Base-by-base conservation (phyloP, 2,797 vertebrate species). In the Uromys caudimaculatus region DNA sequence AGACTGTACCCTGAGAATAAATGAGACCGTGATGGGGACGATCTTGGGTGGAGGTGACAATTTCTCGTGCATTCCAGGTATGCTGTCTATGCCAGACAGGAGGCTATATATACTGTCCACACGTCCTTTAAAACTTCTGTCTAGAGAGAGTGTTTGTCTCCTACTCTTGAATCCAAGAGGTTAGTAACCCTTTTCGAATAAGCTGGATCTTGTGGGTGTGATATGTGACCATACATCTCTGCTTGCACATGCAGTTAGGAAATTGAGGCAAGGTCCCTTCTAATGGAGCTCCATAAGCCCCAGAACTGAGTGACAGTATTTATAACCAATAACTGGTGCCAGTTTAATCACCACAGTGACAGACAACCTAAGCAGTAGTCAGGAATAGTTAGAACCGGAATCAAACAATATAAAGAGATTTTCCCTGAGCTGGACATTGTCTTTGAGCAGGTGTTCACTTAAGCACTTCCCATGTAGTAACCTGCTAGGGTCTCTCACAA, bases 141-240 rank as follows among this genome's bases (percentile, higher is more conserved):
- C 89, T 67, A 73, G 44, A 94, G 16, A n/a, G 24, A 44, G 17
- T 89, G 19, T 92, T 54, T 76, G 62, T 87, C 56, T 73, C 21
- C 69, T 91, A 14, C 89, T 12, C 47, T 81, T 75, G 60, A 92
- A 89, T 76, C 79, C 91, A 38, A 67, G 67, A 67, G 21, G 41
- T 90, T 85, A 77, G 47, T 60, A 62, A 94, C 35, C 79, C 47
- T 90, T 83, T 95, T 89, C 62, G 38, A 86, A 85, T 44, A 78
- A 96, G 89, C 38, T 91, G 71, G 90, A 85, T 56, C 23, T 24
- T 71, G 71, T 69, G 13, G 73, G 82, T 82, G n/a, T 76, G 35
- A 77, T 76, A 75, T 44, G 87, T 83, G 47, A 90, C n/a, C 58
- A 56, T 38, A 44, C 47, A 75, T 81, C 47, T 88, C 91, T 44